Percentiles rank a stretch among this genome's conserved stretches.
Conservation (phyloP, 2,113 vertebrate genomes). For the Lophura nycthemera region DNA sequence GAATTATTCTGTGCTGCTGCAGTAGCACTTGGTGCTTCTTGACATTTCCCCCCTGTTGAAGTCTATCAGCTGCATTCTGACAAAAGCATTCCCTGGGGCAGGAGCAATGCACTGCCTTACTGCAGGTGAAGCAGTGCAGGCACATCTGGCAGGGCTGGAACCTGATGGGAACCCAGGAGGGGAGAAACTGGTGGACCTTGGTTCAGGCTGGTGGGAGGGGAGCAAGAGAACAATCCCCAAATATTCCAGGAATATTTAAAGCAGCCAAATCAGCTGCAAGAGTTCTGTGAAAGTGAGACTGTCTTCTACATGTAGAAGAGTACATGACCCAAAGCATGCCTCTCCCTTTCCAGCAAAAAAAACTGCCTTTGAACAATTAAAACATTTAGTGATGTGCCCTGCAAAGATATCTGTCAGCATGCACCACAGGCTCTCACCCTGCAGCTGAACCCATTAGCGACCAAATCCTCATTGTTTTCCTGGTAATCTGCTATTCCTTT, state of each 20-base stretch:
- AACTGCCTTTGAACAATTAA: not conserved
- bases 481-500: not conserved
- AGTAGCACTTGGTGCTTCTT: not conserved
- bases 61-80: accelerated
- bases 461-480: not conserved
- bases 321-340: not conserved
- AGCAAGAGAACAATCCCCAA: not conserved
- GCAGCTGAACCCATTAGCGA: not conserved
- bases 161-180: accelerated
- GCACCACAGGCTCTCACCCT: not conserved
- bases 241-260: not conserved
- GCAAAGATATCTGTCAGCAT: not conserved
- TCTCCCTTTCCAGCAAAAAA: not conserved
- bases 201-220: not conserved
- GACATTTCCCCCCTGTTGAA: not conserved
- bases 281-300: not conserved
- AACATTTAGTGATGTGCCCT: not conserved
- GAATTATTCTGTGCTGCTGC: too few species aligned
- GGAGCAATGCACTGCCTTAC: not conserved
- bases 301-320: accelerated
- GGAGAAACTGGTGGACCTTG: not conserved
- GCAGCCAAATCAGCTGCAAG: not conserved
- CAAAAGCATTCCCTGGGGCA: not conserved
- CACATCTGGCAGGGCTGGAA: too few species aligned
- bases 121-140: not conserved